Evolutionary conservation across 2,113 vertebrate genomes (phyloP), one percentile per base, ranked within the genome.

Genomic region (Pholis gunnellus): DNA sequence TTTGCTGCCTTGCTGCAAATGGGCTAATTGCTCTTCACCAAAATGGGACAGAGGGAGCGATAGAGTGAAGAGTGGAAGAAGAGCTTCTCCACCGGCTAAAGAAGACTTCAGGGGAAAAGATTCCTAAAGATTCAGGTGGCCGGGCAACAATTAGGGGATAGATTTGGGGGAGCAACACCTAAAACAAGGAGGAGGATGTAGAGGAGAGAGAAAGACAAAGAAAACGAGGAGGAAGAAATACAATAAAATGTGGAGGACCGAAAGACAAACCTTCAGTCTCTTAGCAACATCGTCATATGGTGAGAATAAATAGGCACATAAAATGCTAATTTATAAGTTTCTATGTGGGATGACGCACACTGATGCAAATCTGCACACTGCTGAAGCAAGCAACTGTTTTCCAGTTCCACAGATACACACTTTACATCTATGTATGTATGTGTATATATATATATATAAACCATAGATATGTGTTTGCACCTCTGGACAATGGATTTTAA

Each of bases 21-120:
- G 65, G 92, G 90, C 82, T 93, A 93, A 93, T 93, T 91, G 89
- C 70, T 90, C 50, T 46, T 87, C 54, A 65, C n/a, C 54, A 56
- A 90, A 91, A 57, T 88, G 91, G 89, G 69, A 78, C 91, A 84
- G 59, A 64, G 54, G 11, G 50, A 81, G 42, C 0, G 20, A 54
- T 48, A 20, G 64, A 74, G 72, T n/a, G n/a, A n/a, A 57, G 36
- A 48, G 18, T 40, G 68, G 63, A 78, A 31, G 61, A 29, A 29
- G 48, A 8, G 1, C 34, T 83, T 7, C 0, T 66, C 54, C 36
- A 67, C 22, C 40, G 20, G 25, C 27, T 9, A 0, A 74, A 78
- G 34, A 71, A 78, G 34, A 10, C 75, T 60, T 64, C 5, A 59
- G 75, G 40, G 42, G 38, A 27, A 72, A 17, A 1, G 29, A 59